Base-by-base conservation (phyloP, 1,140 invertebrate species). In the roundworm (Caenorhabditis elegans) region DNA sequence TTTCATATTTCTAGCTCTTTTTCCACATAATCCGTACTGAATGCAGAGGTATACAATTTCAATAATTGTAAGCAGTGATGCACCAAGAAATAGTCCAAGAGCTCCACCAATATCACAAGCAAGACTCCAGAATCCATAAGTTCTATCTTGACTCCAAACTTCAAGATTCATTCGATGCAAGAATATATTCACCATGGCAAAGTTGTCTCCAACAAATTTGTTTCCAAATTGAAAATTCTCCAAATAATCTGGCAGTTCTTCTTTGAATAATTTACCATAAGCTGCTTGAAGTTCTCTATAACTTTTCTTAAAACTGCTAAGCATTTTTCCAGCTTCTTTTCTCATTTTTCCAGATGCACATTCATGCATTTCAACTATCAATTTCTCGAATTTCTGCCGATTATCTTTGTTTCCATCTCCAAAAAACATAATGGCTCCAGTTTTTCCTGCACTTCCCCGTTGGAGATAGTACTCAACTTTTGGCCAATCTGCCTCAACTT, bases 81-180 rank as follows among this genome's bases (percentile, higher is more conserved):
- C 86, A 19, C 87, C 87, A 1, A 88, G 78, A 76, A 88, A 89
- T 8, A 89, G 86, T 24, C 88, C 88, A 15, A 89, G 70, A 13
- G 88, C 88, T 60, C 88, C 88, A 48, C 88, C 88, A 65, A 88
- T 83, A 75, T 88, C 87, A 86, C 76, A 82, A 81, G 89, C 87
- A 43, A 89, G 79, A 77, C 83, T 86, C 88, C 88, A 89, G 82
- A 89, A 86, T 47, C 84, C 85, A 77, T 89, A 89, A n/a, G 88
- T 89, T 36, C 86, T 79, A 53, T 89, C 85, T 48, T 89, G 88
- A 17, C 75, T 47, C 88, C 88, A 89, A 65, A 83, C 75, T 81
- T 89, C 88, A 26, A 89, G 70, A 60, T 90, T 86, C 88, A 89
- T 89, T 83, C 90, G 86, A 51, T 90, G 88, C 17, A 89, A 60